phyloP scores from a whole-genome alignment of 2,797 vertebrate genomes.

The Erithacus rubecula region DNA sequence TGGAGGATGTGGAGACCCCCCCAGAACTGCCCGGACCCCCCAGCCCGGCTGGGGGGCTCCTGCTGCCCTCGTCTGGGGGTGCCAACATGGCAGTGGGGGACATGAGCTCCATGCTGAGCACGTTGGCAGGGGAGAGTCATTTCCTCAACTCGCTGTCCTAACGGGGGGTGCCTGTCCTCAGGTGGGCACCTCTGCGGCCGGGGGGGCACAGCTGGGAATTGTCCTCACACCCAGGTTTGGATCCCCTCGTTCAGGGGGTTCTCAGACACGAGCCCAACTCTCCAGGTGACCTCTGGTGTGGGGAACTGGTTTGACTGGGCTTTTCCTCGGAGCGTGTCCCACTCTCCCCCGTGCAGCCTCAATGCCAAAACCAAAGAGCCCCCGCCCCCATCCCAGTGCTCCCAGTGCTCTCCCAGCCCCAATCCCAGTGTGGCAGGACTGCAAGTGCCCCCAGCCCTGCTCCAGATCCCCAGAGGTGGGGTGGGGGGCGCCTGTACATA shows the following conservation, averaged over 20 bases:
- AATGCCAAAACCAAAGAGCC: conserved; percentile 33
- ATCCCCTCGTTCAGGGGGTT: not conserved
- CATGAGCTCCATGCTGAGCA: conserved; percentile 95
- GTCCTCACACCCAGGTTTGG: rapidly evolving
- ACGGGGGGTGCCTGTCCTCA: not conserved
- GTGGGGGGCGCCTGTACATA: not conserved
- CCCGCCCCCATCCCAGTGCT: not conserved
- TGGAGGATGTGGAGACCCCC: conserved; percentile 87
- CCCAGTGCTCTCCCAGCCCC: not conserved
- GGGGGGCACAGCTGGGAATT: not conserved
- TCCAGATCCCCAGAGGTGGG: not conserved
- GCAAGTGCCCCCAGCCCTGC: not conserved
- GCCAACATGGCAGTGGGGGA: conserved; percentile 97
- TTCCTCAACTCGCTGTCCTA: conserved; percentile 89
- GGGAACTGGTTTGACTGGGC: not conserved
- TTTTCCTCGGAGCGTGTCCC: not conserved
- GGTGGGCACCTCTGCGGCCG: not conserved
- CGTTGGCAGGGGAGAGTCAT: conserved; percentile 94
- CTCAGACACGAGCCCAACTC: not conserved
- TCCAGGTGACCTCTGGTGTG: not conserved
- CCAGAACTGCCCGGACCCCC: conserved; percentile 78
- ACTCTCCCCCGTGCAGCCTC: not conserved
- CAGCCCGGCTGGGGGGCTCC: not conserved
- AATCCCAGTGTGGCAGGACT: not conserved
- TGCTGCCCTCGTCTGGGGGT: not conserved